A percentile compares a stretch with the other conserved stretches of the same genome.
These are phyloP conservation scores for Rhopalosiphum padi DNA, from an alignment of 1,140 invertebrate genomes.

Conservation along the genomic window DNA sequence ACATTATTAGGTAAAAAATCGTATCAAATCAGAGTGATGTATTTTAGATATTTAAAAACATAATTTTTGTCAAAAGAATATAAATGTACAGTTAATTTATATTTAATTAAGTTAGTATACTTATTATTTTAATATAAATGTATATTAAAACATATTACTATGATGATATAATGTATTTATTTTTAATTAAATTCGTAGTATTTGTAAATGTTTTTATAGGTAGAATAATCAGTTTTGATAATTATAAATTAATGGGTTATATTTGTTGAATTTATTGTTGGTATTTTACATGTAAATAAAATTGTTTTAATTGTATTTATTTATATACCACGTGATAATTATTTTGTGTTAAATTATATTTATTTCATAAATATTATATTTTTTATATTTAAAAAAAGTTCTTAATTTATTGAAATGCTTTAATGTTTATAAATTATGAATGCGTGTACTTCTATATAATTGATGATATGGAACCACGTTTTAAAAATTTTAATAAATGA, in stretches of 20 bases:
- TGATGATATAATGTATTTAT: background rate
- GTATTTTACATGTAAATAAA: background rate
- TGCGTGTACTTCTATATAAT: background rate
- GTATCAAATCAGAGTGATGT: background rate
- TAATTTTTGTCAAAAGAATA: background rate
- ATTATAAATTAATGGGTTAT: background rate
- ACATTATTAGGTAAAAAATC: too few species aligned
- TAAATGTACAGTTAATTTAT: background rate
- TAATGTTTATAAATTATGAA: background rate
- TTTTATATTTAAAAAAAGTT: background rate
- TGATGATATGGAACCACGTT: background rate
- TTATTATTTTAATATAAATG: background rate
- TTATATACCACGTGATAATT: too few species aligned
- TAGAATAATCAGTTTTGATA: background rate
- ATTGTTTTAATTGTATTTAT: too few species aligned
- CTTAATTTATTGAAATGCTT: background rate
- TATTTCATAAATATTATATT: background rate
- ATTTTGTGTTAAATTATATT: background rate
- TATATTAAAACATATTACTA: background rate
- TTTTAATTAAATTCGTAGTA: background rate
- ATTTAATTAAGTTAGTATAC: too few species aligned
- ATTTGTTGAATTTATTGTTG: background rate
- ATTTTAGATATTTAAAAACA: background rate
- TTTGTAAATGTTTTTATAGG: background rate
- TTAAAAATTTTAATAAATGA: background rate